Evolutionary conservation across 1,140 invertebrate genomes (phyloP), one percentile per base, ranked within the genome.

Genomic region (Drosophila hydei): DNA sequence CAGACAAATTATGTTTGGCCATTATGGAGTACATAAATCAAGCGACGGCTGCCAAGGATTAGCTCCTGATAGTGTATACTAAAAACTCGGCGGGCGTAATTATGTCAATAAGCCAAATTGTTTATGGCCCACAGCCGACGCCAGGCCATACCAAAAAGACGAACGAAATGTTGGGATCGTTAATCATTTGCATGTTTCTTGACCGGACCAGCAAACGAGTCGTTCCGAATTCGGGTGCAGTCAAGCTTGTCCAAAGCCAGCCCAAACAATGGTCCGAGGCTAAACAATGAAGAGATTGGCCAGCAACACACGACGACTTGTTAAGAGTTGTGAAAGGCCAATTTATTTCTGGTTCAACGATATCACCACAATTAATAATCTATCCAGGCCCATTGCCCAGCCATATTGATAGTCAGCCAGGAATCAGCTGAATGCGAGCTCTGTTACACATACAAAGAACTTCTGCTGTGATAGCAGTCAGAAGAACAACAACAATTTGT

Each of bases 101-200:
- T 88, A 81, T 88, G 83, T 63, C 77, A 78, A 87, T 87, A 88
- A 88, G 83, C 69, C 60, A 77, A 88, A 79, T 76, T 81, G 81
- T 64, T 72, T 77, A 72, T 67, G 43, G 60, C 51, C 72, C 16
- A 14, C 47, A 48, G 64, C 52, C 51, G 11, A 5, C 14, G 23
- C n/a, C 21, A 12, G 45, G 8, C 45, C n/a, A 23, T 14, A 30
- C 33, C 9, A 23, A 54, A 11, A 16, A 8, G 25, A 2, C 21
- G 8, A 21, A 23, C 69, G 60, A 78, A 75, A 36, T 45, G 52
- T 63, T 63, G 52, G 12, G 56, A 78, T 73, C 75, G 88, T 87
- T 88, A 88, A 87, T 87, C 83, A 87, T 71, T 75, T 72, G 70
- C 58, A 75, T 68, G 69, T 30, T 59, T 43, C 51, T 30, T 68